Evolutionary conservation across 2,888 invertebrate genomes (phyloP).

Genomic region (Eugnorisma glareosa): DNA sequence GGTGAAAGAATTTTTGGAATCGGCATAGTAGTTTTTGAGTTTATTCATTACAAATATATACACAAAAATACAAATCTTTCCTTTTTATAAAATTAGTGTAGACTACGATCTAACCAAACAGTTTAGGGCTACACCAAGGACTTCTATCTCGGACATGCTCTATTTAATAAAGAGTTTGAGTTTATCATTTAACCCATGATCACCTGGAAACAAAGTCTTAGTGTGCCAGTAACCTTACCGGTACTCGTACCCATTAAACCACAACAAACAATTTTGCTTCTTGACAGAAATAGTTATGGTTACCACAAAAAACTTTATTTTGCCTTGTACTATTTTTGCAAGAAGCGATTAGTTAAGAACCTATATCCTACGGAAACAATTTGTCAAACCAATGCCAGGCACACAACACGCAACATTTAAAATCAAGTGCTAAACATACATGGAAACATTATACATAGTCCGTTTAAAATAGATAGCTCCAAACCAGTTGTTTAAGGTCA

Average conservation of each 20-base stretch:
- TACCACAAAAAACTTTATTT: background rate
- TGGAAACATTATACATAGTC: slow-evolving; percentile 52
- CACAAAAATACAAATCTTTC: too few relatives aligned
- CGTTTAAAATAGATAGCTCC: slow-evolving; percentile 35
- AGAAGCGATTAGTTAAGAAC: slow-evolving; percentile 22
- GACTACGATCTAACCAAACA: background rate
- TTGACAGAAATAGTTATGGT: background rate
- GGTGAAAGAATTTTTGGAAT: too few relatives aligned
- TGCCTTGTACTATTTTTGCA: slow-evolving; percentile 9
- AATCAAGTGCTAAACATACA: slow-evolving; percentile 11
- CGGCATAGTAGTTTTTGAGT: too few relatives aligned
- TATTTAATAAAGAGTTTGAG: too few relatives aligned
- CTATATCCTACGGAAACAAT: slow-evolving; percentile 32
- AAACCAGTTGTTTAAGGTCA: slow-evolving; percentile 53
- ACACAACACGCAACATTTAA: slow-evolving; percentile 9
- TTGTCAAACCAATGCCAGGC: slow-evolving; percentile 36
- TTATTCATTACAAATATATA: too few relatives aligned
- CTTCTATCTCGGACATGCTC: background rate
- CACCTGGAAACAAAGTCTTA: background rate
- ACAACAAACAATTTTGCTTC: background rate
- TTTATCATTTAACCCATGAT: background rate
- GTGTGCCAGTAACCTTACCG: background rate
- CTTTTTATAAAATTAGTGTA: too few relatives aligned
- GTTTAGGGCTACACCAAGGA: background rate
- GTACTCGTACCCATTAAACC: background rate